These are phyloP conservation scores for Leptinotarsa haldemani DNA, from an alignment of 2,888 invertebrate genomes.

Conservation along the genomic window DNA sequence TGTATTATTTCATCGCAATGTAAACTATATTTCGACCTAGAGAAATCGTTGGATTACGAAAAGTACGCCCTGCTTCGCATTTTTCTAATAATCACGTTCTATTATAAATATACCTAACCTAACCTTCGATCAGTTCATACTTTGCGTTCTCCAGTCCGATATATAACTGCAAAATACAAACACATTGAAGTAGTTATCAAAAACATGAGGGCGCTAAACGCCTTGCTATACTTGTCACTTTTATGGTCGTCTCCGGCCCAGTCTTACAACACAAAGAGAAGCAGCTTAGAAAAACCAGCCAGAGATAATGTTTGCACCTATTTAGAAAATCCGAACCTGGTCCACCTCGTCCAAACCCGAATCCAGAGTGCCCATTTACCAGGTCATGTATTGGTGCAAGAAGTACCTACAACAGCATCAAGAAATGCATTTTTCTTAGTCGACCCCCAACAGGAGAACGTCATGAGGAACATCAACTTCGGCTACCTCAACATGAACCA, in stretches of 20 bases:
- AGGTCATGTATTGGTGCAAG: neutral
- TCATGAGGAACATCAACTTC: conserved; percentile 41
- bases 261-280: conserved; percentile 22
- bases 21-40: conserved; percentile 1
- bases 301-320: conserved; percentile 27
- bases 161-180: conserved; percentile 17
- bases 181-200: conserved; percentile 3
- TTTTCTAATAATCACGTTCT: conserved; percentile 17
- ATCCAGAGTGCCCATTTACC: neutral
- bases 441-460: conserved; percentile 10
- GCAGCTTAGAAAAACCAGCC: neutral
- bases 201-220: conserved; percentile 34
- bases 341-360: neutral
- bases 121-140: conserved; percentile 23
- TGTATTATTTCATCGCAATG: neutral
- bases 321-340: conserved; percentile 37
- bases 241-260: conserved; percentile 21
- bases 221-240: conserved; percentile 26
- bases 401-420: neutral
- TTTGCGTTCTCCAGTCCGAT: neutral
- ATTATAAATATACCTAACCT: conserved; percentile 10
- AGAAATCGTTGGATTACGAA: neutral
- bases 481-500: conserved; percentile 35
- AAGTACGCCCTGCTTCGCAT: conserved; percentile 6
- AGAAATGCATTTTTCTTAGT: conserved; percentile 12